Evolutionary conservation across 2,888 invertebrate genomes (phyloP).

Genomic region (Lysandra bellargus): DNA sequence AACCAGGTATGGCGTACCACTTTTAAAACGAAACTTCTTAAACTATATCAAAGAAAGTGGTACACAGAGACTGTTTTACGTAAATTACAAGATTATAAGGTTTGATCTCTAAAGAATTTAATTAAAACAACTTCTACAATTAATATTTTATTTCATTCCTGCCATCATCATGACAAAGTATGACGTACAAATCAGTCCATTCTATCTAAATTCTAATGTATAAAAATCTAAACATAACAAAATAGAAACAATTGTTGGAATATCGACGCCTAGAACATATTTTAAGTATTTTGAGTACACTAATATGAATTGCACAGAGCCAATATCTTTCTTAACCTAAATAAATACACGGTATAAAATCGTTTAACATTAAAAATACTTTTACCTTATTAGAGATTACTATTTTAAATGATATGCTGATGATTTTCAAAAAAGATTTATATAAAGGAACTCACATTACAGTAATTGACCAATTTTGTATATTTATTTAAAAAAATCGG

Average conservation of each 20-base stretch:
- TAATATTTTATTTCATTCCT: constrained; percentile 15
- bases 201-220: constrained; percentile 6
- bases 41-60: background rate
- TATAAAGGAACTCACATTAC: background rate
- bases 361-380: constrained; percentile 2
- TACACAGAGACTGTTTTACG: too few relatives aligned
- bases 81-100: background rate
- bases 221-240: constrained; percentile 21
- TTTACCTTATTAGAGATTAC: constrained; percentile 17
- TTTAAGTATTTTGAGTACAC: background rate
- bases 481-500: background rate
- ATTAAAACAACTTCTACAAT: constrained; percentile 1
- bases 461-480: background rate
- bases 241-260: background rate
- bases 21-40: background rate
- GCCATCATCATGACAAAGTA: constrained; percentile 5
- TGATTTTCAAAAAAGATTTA: background rate
- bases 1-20: too few relatives aligned
- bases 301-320: background rate
- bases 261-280: background rate
- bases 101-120: background rate
- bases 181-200: constrained; percentile 12
- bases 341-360: constrained; percentile 8
- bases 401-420: constrained; percentile 15
- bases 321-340: background rate